Conservation (phyloP, 2,113 vertebrate genomes). For the Forbesichthys papilliferus region DNA sequence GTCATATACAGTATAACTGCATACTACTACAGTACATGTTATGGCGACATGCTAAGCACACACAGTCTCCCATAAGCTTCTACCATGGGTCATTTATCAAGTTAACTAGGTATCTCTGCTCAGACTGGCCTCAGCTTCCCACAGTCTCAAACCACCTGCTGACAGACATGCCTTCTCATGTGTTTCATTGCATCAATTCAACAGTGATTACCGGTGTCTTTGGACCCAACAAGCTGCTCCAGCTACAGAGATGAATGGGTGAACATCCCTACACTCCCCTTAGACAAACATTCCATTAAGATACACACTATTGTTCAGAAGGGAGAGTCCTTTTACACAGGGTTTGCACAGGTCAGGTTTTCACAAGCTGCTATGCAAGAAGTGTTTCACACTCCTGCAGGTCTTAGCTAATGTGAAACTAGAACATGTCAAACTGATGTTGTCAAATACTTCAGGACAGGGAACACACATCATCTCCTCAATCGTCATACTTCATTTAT, state of each 20-base stretch:
- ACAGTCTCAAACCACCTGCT: slow-evolving; percentile 10
- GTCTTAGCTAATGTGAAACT: too few relatives aligned
- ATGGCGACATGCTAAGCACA: too few relatives aligned
- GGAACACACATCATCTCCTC: too few relatives aligned
- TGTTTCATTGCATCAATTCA: slow-evolving; percentile 43
- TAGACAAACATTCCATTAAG: slow-evolving; percentile 42
- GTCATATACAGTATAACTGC: too few relatives aligned
- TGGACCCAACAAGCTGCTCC: slow-evolving; percentile 28
- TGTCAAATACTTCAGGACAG: too few relatives aligned
- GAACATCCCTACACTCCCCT: slow-evolving; percentile 35
- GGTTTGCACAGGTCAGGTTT: background rate
- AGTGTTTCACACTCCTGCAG: background rate
- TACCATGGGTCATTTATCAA: background rate
- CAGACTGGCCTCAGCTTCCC: background rate
- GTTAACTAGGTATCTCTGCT: background rate
- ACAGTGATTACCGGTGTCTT: slow-evolving; percentile 35
- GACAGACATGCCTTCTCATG: slow-evolving; percentile 25
- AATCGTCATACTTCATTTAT: too few relatives aligned
- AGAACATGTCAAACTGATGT: too few relatives aligned
- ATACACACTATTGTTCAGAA: slow-evolving; percentile 34
- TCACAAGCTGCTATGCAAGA: background rate
- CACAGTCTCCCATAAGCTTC: too few relatives aligned
- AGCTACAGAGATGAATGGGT: slow-evolving; percentile 40
- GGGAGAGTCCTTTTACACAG: background rate
- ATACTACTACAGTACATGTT: too few relatives aligned